Evolutionary conservation across 2,797 vertebrate genomes (phyloP).

Genomic region (Anguilla obscura): DNA sequence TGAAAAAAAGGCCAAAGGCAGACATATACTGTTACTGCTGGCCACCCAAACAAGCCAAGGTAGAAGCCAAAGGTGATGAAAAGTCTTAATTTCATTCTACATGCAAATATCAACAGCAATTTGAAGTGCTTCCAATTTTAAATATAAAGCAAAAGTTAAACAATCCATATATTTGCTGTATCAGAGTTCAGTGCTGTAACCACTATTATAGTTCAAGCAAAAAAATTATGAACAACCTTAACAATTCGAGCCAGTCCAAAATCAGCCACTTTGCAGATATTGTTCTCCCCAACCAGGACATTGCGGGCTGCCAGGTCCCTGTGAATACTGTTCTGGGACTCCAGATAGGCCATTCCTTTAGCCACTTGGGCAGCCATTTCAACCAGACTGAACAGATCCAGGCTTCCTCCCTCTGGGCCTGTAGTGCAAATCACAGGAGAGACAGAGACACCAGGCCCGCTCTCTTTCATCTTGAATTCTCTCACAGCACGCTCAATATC

Average conservation of each 20-base stretch:
- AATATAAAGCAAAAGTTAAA: neutral
- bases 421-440: conserved; percentile 7
- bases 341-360: conserved; percentile 82
- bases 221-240: conserved; percentile 66
- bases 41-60: too few relatives aligned
- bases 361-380: conserved; percentile 79
- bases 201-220: neutral
- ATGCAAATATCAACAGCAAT: neutral
- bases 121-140: neutral
- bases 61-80: too few relatives aligned
- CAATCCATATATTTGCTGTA: neutral
- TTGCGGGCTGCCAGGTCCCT: conserved; percentile 84
- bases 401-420: conserved; percentile 65
- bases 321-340: conserved; percentile 79
- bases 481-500: neutral
- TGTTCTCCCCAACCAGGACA: conserved; percentile 77
- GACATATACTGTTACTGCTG: neutral
- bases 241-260: conserved; percentile 82
- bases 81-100: neutral
- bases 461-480: neutral
- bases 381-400: conserved; percentile 58
- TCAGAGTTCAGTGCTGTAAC: neutral
- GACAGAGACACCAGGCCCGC: neutral
- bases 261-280: conserved; percentile 84
- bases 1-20: neutral